These are phyloP conservation scores for Vanacampus margaritifer DNA, from an alignment of 2,113 vertebrate genomes.

Conservation along the genomic window DNA sequence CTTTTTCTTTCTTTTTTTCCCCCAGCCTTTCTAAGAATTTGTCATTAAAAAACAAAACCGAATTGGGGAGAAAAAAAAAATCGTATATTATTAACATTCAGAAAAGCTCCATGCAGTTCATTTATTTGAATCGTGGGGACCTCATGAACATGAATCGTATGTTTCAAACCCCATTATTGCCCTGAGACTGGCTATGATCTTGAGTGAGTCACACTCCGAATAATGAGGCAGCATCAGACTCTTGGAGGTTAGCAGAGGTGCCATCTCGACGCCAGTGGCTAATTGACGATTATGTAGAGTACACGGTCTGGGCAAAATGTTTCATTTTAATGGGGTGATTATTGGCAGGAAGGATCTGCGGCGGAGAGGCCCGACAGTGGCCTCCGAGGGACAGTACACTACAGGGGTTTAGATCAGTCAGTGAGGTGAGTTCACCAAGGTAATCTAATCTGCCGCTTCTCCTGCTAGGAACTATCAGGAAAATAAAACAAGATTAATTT, in stretches of 20 bases:
- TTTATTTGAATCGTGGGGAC: conserved; percentile 28
- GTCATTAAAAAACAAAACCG: conserved; percentile 32
- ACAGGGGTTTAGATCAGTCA: conserved; percentile 58
- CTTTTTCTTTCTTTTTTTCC: neutral
- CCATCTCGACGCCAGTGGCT: conserved; percentile 57
- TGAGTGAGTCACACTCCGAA: conserved; percentile 48
- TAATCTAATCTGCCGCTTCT: conserved; percentile 71
- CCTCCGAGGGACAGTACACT: conserved; percentile 59
- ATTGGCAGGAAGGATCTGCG: conserved; percentile 71
- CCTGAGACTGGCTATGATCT: conserved; percentile 48
- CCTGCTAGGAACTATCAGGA: conserved; percentile 62
- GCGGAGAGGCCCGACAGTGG: conserved; percentile 46
- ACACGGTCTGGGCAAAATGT: conserved; percentile 56
- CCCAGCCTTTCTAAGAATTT: conserved; percentile 9
- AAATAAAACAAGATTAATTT: conserved; percentile 67
- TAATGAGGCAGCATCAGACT: conserved; percentile 57
- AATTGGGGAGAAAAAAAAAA: neutral
- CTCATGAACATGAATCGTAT: conserved; percentile 35
- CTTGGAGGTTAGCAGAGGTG: conserved; percentile 60
- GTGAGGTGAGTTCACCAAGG: conserved; percentile 59
- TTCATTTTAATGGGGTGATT: conserved; percentile 74
- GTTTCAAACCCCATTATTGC: conserved; percentile 44
- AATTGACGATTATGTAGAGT: conserved; percentile 75
- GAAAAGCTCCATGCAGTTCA: conserved; percentile 26
- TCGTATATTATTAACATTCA: conserved; percentile 22